phyloP scores from a whole-genome alignment of 2,113 vertebrate species.

The Vanacampus margaritifer region DNA sequence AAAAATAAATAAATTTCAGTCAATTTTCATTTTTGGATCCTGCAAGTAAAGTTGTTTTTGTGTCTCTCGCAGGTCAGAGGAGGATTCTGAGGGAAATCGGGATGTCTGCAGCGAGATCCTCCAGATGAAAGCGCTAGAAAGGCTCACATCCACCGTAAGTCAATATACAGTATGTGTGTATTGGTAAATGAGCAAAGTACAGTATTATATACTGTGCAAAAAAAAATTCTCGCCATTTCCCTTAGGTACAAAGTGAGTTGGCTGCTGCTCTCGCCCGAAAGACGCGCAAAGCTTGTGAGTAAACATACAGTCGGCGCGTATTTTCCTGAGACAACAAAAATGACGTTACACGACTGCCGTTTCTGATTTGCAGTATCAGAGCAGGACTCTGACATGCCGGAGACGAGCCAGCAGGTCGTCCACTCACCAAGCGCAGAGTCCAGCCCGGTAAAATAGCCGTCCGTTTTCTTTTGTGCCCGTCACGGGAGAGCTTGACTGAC shows the following conservation, averaged over 20 bases:
- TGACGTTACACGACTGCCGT: not conserved
- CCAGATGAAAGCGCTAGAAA: conserved; percentile 83
- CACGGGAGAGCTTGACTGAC: not conserved
- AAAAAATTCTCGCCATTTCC: conserved; percentile 5
- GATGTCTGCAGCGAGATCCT: conserved; percentile 89
- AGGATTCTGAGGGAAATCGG: conserved; percentile 83
- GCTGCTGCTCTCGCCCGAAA: conserved; percentile 91
- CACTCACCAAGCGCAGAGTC: conserved; percentile 64
- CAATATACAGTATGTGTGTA: conserved; percentile 1
- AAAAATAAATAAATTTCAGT: too few relatives aligned
- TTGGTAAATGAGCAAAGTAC: not conserved
- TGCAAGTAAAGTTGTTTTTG: conserved; percentile 12
- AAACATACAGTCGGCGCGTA: not conserved
- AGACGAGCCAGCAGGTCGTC: conserved; percentile 56
- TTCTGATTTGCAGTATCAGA: conserved; percentile 68
- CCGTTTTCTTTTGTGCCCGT: not conserved
- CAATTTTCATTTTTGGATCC: not conserved
- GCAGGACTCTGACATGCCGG: conserved; percentile 69
- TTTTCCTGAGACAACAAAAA: not conserved
- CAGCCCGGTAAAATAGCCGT: conserved; percentile 61
- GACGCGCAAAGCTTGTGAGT: conserved; percentile 93
- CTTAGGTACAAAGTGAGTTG: conserved; percentile 90
- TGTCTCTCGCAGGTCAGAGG: conserved; percentile 74
- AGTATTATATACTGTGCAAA: not conserved
- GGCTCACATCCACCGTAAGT: conserved; percentile 86